phyloP scores from a whole-genome alignment of 2,113 vertebrate genomes.

The Ivindomyrus marchei region DNA sequence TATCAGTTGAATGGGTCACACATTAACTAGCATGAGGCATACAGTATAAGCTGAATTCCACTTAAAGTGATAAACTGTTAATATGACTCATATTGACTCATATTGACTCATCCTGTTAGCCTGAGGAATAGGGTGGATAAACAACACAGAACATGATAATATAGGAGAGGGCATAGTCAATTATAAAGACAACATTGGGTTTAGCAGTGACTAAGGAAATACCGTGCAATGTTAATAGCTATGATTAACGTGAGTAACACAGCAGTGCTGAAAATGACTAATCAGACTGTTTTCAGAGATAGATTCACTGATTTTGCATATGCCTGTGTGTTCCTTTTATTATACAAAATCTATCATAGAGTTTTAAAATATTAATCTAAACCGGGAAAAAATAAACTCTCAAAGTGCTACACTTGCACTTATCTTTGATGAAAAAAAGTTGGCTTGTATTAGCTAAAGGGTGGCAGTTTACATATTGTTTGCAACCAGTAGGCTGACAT shows the following conservation, averaged over 20 bases:
- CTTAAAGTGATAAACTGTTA: neutral
- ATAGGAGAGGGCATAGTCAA: neutral
- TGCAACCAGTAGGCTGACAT: neutral
- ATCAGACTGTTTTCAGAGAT: neutral
- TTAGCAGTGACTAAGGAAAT: neutral
- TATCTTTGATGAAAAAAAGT: neutral
- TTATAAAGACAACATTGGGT: neutral
- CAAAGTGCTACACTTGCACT: neutral
- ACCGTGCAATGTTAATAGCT: neutral
- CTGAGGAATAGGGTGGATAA: neutral
- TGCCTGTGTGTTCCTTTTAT: neutral
- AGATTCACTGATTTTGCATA: neutral
- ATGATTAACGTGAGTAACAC: neutral
- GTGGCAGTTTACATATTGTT: neutral
- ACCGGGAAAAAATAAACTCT: neutral
- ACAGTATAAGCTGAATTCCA: neutral
- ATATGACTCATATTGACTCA: neutral
- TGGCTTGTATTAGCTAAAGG: neutral
- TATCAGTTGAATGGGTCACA: neutral
- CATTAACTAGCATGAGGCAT: neutral
- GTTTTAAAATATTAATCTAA: neutral
- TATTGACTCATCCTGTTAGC: neutral
- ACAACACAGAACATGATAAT: neutral
- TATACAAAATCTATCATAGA: neutral
- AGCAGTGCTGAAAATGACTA: neutral